phyloP scores from a whole-genome alignment of 30 jellyfish, hydroid and myxozoan genomes.

The Morbakka virulenta region DNA sequence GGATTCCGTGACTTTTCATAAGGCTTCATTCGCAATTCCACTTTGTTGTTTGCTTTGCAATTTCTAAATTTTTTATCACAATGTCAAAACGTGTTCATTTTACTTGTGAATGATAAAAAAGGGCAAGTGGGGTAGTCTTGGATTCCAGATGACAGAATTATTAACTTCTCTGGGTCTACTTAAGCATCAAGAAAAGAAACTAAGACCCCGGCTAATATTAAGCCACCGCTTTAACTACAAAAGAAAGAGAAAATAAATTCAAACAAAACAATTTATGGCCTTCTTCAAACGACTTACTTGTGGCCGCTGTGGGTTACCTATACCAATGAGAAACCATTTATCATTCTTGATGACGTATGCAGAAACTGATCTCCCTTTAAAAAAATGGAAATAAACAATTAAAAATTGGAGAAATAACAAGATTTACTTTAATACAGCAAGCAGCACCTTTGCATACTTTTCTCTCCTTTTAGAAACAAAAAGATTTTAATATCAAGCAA shows the following conservation, averaged over 20 bases:
- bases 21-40: no score
- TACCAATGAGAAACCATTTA: constrained; percentile 76
- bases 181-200: not conserved
- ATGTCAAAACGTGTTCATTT: no score
- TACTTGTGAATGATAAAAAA: no score
- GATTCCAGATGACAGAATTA: no score
- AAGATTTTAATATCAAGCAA: no score
- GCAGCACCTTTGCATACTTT: not conserved
- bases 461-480: not conserved
- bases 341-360: constrained; percentile 70
- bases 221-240: not conserved
- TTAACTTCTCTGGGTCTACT: no score
- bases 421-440: constrained; percentile 4
- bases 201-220: not conserved
- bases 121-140: no score
- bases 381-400: no score
- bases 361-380: constrained; percentile 58
- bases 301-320: constrained; percentile 84
- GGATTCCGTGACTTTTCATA: no score
- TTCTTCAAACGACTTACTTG: constrained; percentile 42
- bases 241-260: not conserved
- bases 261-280: not conserved
- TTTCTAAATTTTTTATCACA: no score
- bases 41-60: no score
- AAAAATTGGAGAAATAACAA: no score